phyloP scores from a whole-genome alignment of 2,797 vertebrate genomes.

The Paratrypauchen microcephalus region DNA sequence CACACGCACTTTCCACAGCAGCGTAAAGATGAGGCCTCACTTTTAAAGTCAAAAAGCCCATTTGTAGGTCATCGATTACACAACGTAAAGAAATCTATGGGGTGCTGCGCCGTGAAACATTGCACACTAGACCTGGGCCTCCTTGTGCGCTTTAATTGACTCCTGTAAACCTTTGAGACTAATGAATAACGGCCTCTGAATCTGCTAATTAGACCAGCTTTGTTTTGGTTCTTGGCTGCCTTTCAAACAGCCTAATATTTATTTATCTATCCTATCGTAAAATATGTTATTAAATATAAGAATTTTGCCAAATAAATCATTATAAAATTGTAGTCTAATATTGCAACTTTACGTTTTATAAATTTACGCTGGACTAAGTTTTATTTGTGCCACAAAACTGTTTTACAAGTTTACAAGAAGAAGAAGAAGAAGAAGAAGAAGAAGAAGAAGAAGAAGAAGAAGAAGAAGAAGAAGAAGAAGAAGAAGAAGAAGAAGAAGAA shows the following conservation, averaged over 20 bases:
- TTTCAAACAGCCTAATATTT: not conserved
- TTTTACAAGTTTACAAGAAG: slow-evolving; percentile 35
- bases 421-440: no score
- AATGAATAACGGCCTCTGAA: slow-evolving; percentile 84
- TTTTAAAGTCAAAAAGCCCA: slow-evolving; percentile 45
- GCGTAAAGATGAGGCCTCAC: slow-evolving; percentile 26
- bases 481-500: slow-evolving; percentile 22
- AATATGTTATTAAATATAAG: not conserved
- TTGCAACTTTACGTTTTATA: not conserved
- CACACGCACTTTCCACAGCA: slow-evolving; percentile 38
- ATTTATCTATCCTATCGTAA: not conserved
- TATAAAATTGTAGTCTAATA: not conserved
- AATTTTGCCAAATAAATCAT: slow-evolving; percentile 7
- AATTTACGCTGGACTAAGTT: not conserved
- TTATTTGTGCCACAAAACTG: slow-evolving; percentile 23
- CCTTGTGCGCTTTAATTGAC: slow-evolving; percentile 79
- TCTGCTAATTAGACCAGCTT: slow-evolving; percentile 88
- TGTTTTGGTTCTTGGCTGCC: slow-evolving; percentile 42
- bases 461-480: slow-evolving; percentile 6
- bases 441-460: no score
- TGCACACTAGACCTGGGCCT: slow-evolving; percentile 67
- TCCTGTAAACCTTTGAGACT: slow-evolving; percentile 82
- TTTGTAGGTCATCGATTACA: slow-evolving; percentile 42
- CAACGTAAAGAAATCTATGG: slow-evolving; percentile 32
- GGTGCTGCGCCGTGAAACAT: slow-evolving; percentile 25